Evolutionary conservation across 1,140 invertebrate species (phyloP).

Genomic region (Diorhabda carinulata): DNA sequence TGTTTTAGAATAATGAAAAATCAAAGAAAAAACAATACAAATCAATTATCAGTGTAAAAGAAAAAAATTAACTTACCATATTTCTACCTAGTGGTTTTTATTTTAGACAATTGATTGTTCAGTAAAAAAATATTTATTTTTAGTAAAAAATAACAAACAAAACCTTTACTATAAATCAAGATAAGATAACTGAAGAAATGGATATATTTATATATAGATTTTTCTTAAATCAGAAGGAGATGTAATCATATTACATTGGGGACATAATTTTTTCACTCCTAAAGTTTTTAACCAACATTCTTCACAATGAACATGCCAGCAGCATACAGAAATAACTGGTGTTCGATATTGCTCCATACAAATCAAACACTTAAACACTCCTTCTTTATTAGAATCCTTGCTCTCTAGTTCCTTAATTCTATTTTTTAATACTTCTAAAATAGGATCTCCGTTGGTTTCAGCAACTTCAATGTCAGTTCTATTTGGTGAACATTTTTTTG

Average conservation of each 20-base stretch:
- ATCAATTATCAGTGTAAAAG: too few relatives aligned
- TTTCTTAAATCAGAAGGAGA: constrained; percentile 79
- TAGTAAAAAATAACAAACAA: too few relatives aligned
- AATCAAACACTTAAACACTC: constrained; percentile 76
- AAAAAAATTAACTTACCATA: too few relatives aligned
- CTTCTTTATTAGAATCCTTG: constrained; percentile 49
- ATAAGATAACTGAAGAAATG: too few relatives aligned
- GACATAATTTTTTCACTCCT: constrained; percentile 88
- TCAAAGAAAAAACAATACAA: too few relatives aligned
- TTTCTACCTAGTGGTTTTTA: too few relatives aligned
- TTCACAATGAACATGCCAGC: constrained; percentile 96
- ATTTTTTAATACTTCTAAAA: constrained; percentile 70
- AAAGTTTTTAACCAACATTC: constrained; percentile 89
- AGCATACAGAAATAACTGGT: constrained; percentile 91
- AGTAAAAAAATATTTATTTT: too few relatives aligned
- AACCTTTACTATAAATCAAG: too few relatives aligned
- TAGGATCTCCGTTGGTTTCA: constrained; percentile 52
- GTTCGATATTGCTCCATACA: constrained; percentile 82
- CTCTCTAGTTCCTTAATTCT: constrained; percentile 66
- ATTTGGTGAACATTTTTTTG: constrained; percentile 21
- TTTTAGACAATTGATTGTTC: too few relatives aligned
- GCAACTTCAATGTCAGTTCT: constrained; percentile 12
- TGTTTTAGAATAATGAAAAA: too few relatives aligned
- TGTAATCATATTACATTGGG: constrained; percentile 92
- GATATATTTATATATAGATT: constrained; percentile 74